A percentile compares a stretch with the other conserved stretches of the same genome.
Conservation (phyloP, 2,888 invertebrate species). For the Philonicus albiceps region DNA sequence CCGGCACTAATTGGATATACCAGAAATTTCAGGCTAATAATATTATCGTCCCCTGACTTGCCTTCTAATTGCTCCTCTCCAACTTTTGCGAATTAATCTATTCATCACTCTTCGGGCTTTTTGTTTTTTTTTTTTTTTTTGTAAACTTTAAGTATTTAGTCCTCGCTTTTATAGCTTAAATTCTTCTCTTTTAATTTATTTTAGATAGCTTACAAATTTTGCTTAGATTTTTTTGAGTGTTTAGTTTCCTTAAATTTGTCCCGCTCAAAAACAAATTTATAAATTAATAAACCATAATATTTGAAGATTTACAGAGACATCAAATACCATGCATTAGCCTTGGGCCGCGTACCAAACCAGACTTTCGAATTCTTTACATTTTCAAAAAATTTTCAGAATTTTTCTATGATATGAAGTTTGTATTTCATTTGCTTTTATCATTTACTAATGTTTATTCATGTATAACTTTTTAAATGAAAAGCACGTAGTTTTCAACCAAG, state of each 20-base stretch:
- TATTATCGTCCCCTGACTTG: neutral
- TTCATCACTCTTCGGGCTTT: neutral
- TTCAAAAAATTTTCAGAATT: too few species aligned
- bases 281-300: neutral
- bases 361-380: too few species aligned
- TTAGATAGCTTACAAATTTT: neutral
- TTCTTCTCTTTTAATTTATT: neutral
- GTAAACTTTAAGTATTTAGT: neutral
- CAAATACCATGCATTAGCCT: too few species aligned
- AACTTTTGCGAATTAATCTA: neutral
- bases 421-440: too few species aligned
- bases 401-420: too few species aligned
- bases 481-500: too few species aligned
- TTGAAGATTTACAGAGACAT: too few species aligned
- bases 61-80: neutral
- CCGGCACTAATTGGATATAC: slow-evolving; percentile 44
- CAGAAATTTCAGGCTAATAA: neutral
- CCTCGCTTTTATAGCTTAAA: neutral
- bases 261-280: neutral
- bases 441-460: too few species aligned
- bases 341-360: too few species aligned
- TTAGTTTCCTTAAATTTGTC: neutral
- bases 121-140: neutral
- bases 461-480: too few species aligned
- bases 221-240: neutral